A percentile compares a stretch with the other conserved stretches of the same genome.
phyloP scores from a whole-genome alignment of 2,888 invertebrate genomes.

The Macropis europaea region DNA sequence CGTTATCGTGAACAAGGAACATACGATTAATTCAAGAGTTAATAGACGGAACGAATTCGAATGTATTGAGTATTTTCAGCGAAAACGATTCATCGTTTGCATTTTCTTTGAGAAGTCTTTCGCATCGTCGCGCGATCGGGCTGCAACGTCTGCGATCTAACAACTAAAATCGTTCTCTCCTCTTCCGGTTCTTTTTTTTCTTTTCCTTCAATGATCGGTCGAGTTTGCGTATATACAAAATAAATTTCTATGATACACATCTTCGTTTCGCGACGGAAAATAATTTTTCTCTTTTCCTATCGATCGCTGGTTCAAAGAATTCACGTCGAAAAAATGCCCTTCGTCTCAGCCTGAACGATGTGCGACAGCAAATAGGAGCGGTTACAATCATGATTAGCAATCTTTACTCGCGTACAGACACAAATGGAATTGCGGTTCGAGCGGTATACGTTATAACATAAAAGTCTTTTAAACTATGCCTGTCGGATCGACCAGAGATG shows the following conservation, averaged over 20 bases:
- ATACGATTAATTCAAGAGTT: background rate
- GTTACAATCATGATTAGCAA: no score
- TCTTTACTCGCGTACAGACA: no score
- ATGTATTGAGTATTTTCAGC: constrained; percentile 38
- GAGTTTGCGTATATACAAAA: constrained; percentile 49
- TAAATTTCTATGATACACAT: constrained; percentile 41
- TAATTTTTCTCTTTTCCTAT: constrained; percentile 11
- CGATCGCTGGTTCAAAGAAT: constrained; percentile 23
- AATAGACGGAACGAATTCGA: constrained; percentile 1
- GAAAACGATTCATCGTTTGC: constrained; percentile 25
- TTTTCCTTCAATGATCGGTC: background rate
- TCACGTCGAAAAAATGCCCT: constrained; percentile 44
- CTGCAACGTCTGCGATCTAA: constrained; percentile 20
- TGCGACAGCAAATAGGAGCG: no score
- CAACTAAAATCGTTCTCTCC: constrained; percentile 14
- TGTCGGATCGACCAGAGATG: no score
- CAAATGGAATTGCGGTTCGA: no score
- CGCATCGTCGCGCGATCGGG: constrained; percentile 35
- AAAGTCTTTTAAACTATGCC: no score
- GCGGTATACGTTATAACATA: no score
- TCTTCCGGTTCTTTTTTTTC: background rate
- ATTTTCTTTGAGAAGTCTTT: no score
- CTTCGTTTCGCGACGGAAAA: constrained; percentile 20
- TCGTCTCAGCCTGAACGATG: constrained; percentile 14
- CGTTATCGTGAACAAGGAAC: constrained; percentile 5